These are phyloP conservation scores for Scolopax rusticola DNA, from an alignment of 2,797 vertebrate species.

Conservation along the genomic window DNA sequence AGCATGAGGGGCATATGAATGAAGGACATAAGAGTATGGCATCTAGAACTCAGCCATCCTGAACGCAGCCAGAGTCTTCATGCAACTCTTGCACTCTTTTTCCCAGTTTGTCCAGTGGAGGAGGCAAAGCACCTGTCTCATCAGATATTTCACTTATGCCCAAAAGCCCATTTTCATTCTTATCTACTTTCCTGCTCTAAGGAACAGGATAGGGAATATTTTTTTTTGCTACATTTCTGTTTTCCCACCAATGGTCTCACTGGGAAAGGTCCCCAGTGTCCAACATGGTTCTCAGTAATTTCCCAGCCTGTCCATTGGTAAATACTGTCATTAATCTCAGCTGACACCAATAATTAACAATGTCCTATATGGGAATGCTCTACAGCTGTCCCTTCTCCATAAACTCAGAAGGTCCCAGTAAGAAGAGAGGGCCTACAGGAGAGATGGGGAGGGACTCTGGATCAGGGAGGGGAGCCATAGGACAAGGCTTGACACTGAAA, in stretches of 20 bases:
- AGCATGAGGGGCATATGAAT: not conserved
- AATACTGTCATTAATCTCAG: not conserved
- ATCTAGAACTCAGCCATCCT: not conserved
- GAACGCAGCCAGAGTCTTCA: not conserved
- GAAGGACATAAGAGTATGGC: rapidly evolving
- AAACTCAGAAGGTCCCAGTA: not conserved
- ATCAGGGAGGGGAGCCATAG: too few species aligned
- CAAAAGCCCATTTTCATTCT: not conserved
- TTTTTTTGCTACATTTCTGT: not conserved
- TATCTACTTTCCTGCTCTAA: not conserved
- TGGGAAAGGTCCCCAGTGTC: not conserved
- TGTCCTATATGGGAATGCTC: not conserved
- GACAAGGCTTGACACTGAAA: too few species aligned
- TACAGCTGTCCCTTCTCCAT: not conserved
- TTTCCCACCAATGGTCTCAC: rapidly evolving
- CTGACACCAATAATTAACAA: not conserved
- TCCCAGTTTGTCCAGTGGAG: not conserved
- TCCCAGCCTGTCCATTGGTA: not conserved
- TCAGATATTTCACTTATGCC: not conserved
- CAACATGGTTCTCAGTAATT: not conserved
- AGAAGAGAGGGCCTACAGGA: not conserved
- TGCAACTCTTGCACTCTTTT: not conserved
- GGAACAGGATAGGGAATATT: not conserved
- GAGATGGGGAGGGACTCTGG: too few species aligned
- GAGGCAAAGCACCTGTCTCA: not conserved